These are phyloP conservation scores for Setipinna tenuifilis DNA, from an alignment of 2,797 vertebrate species.

Conservation along the genomic window DNA sequence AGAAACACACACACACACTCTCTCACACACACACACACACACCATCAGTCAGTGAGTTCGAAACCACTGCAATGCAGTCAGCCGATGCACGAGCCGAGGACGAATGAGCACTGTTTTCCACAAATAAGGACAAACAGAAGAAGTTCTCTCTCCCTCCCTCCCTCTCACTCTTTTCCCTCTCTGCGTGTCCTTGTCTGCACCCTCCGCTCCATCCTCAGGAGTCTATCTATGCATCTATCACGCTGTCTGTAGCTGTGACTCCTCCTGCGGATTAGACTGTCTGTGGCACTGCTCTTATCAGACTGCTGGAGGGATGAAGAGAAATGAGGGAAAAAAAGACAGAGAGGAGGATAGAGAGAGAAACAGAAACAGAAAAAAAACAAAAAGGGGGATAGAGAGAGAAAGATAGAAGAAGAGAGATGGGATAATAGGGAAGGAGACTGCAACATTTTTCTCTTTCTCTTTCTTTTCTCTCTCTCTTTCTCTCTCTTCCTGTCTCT, in stretches of 20 bases:
- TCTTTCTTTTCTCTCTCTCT: too few species aligned
- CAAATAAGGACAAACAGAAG: neutral
- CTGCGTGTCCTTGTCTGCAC: conserved; percentile 59
- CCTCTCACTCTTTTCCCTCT: conserved; percentile 49
- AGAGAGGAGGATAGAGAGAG: conserved; percentile 9
- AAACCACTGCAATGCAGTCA: conserved; percentile 70
- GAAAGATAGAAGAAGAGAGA: too few species aligned
- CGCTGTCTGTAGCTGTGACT: conserved; percentile 59
- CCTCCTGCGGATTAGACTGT: conserved; percentile 79
- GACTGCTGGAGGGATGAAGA: conserved; percentile 64
- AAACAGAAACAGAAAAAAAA: conserved; percentile 47
- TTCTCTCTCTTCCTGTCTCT: conserved; percentile 29
- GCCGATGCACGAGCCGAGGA: conserved; percentile 63
- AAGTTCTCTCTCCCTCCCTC: conserved; percentile 55
- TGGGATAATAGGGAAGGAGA: conserved; percentile 27
- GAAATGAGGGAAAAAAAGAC: neutral
- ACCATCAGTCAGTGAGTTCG: conserved; percentile 73
- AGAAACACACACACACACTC: conserved; percentile 35
- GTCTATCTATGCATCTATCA: conserved; percentile 49
- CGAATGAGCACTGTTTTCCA: conserved; percentile 51
- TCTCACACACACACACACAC: conserved; percentile 37
- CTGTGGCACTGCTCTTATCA: conserved; percentile 77
- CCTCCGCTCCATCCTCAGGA: conserved; percentile 59
- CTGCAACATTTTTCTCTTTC: conserved; percentile 19
- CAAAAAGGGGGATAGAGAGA: neutral